Conservation (phyloP, 1,140 invertebrate genomes). For the Agrypnia vestita region DNA sequence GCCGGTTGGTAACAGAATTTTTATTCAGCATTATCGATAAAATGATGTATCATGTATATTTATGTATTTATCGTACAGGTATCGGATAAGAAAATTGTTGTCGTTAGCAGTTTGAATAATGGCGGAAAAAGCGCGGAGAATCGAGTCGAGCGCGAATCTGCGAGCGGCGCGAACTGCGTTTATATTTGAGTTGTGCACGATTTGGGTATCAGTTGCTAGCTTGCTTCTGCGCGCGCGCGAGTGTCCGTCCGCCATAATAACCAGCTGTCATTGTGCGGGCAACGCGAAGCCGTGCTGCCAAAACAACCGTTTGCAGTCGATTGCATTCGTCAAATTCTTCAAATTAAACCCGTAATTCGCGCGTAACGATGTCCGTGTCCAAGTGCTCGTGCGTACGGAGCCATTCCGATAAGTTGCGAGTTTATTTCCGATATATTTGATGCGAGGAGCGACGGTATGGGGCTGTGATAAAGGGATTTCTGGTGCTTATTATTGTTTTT, state of each 20-base stretch:
- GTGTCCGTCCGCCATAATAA: conserved; percentile 4
- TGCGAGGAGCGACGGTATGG: neutral
- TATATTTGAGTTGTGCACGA: conserved; percentile 35
- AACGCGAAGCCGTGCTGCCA: neutral
- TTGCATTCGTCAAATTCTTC: neutral
- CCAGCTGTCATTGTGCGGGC: conserved; percentile 22
- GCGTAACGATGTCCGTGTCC: neutral
- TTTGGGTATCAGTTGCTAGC: conserved; percentile 12
- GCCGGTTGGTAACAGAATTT: too few relatives aligned
- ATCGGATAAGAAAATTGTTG: too few relatives aligned
- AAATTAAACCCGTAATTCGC: neutral
- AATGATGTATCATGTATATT: too few relatives aligned
- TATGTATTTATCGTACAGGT: too few relatives aligned
- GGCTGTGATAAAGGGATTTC: conserved; percentile 33
- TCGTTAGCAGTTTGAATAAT: too few relatives aligned
- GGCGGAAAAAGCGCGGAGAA: neutral
- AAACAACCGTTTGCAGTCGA: conserved; percentile 7
- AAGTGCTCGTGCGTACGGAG: neutral
- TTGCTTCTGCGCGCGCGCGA: conserved; percentile 17
- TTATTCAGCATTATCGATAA: too few relatives aligned
- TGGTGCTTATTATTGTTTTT: conserved; percentile 29
- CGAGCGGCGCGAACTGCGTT: neutral
- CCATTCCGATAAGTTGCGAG: conserved; percentile 1
- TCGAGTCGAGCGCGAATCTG: neutral
- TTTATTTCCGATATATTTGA: conserved; percentile 31